A percentile compares a stretch with the other conserved stretches of the same genome.
Evolutionary conservation across 2,888 invertebrate genomes (phyloP).

Genomic region (Galeruca laticollis): DNA sequence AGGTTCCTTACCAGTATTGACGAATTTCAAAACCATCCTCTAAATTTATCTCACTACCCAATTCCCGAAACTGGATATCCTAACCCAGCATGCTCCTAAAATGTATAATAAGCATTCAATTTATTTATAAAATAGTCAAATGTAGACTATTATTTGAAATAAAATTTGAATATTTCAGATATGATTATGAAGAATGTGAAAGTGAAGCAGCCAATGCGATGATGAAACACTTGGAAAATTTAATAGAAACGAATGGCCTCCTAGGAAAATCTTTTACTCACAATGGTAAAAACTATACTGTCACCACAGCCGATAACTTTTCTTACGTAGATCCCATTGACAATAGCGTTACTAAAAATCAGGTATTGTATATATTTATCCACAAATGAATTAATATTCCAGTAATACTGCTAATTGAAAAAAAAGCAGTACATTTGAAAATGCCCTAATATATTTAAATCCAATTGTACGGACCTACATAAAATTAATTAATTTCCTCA

Average conservation of each 20-base stretch:
- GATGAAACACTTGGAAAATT: constrained; percentile 84
- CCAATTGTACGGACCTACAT: too few species aligned
- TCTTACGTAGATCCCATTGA: constrained; percentile 97
- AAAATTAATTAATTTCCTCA: too few species aligned
- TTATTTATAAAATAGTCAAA: background rate
- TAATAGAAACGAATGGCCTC: constrained; percentile 74
- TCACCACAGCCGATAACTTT: constrained; percentile 91
- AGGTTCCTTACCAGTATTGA: background rate
- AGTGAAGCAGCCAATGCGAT: constrained; percentile 88
- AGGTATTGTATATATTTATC: constrained; percentile 68
- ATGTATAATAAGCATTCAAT: background rate
- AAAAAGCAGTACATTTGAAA: too few species aligned
- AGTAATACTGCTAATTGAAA: too few species aligned
- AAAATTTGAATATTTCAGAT: constrained; percentile 69
- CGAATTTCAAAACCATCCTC: background rate
- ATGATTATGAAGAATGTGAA: constrained; percentile 98
- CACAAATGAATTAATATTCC: background rate
- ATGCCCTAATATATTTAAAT: too few species aligned
- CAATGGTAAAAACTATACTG: constrained; percentile 79
- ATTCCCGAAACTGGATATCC: too few species aligned
- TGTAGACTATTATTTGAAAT: too few species aligned
- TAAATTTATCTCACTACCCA: background rate
- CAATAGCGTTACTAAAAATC: constrained; percentile 87
- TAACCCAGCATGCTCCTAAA: background rate
- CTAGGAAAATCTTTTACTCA: constrained; percentile 72